Evolutionary conservation across 2,113 vertebrate genomes (phyloP), one percentile per base, ranked within the genome.

Genomic region (Chroicocephalus ridibundus): DNA sequence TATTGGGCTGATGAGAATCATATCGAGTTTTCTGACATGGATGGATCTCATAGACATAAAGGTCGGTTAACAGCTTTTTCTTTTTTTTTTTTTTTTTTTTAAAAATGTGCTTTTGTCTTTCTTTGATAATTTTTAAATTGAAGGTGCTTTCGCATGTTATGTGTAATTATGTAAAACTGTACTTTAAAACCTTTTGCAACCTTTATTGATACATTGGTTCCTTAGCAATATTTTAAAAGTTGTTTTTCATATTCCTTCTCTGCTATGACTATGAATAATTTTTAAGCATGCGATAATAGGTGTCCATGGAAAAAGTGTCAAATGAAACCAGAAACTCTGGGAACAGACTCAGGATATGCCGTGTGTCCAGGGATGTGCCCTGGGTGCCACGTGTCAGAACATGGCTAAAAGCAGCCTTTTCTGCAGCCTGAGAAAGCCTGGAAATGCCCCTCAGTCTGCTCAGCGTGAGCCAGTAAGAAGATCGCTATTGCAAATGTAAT

Each of bases 1-100:
- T 99, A 99, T 82, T 99, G 99, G 99, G 99, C 99, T 49, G 99
- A 99, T 91, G 99, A 99, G 96, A 99, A 98, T 97, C 99, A 99
- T 94, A 99, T 99, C 88, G 98, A 99, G 90, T 99, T 99, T 96
- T 98, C 99, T 96, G 98, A 99, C 97, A 99, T 99, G 98, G 99
- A 99, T 94, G 99, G 99, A 71, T 98, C 98, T 82, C 98, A 98
- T 49, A 99, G 99, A 95, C 98, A 98, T 91, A 99, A 99, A 98
- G 99, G 99, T 99, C 97, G 93, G 97, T 96, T 46, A 47, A 11
- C 26, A 69, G 20, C 27, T 17, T 29, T 26, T 70, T 34, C 47
- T 22, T 7, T n/a, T 27, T 21, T 31, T 54, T 21, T 13, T 18
- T 29, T 26, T 54, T 27, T 42, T 42, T 40, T 40, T 40, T 9